A percentile compares a stretch with the other conserved stretches of the same genome.
phyloP scores from a whole-genome alignment of 2,797 vertebrate species.

The Schizopygopsis pylzovi region DNA sequence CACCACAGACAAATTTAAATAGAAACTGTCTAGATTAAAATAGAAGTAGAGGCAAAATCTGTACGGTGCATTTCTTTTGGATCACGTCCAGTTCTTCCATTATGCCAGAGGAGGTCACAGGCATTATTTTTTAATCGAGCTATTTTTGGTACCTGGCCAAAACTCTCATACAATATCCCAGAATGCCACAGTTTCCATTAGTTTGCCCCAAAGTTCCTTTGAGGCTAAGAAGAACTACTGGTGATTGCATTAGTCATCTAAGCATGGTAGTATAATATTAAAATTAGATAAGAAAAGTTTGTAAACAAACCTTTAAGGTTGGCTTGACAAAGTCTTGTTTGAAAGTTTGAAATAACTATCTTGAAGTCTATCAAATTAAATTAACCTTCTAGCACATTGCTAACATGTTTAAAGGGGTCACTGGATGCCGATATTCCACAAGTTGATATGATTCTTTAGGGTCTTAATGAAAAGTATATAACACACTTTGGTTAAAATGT shows the following conservation, averaged over 20 bases:
- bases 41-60: not conserved
- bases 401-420: not conserved
- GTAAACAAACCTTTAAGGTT: not conserved
- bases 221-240: slow-evolving; percentile 14
- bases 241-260: slow-evolving; percentile 28
- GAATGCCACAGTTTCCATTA: slow-evolving; percentile 24
- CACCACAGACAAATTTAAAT: not conserved
- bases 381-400: not conserved
- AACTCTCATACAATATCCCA: slow-evolving; percentile 13
- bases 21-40: not conserved
- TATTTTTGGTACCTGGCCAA: slow-evolving; percentile 17
- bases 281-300: not conserved
- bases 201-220: slow-evolving; percentile 9
- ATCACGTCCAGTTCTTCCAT: not conserved
- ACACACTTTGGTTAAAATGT: too few relatives aligned
- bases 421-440: too few relatives aligned
- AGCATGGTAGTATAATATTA: not conserved
- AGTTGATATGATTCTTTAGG: too few relatives aligned
- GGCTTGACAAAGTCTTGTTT: not conserved
- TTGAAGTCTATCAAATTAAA: not conserved
- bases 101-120: not conserved
- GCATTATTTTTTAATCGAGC: slow-evolving; percentile 26
- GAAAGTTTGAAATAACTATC: not conserved
- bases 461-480: too few relatives aligned
- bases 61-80: not conserved